phyloP scores from a whole-genome alignment of 2,888 invertebrate species.

The Polia nebulosa region DNA sequence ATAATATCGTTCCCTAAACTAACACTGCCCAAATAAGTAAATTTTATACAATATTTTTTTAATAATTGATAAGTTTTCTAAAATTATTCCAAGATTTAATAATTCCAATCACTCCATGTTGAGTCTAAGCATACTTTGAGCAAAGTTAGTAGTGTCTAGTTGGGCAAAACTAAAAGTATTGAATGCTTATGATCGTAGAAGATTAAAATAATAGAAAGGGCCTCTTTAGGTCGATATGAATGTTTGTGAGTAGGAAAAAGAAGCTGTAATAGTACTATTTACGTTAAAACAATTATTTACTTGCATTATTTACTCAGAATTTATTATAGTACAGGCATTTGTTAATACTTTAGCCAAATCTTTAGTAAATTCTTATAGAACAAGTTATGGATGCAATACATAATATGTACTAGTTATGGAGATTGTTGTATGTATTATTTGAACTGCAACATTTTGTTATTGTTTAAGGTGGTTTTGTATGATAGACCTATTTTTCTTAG shows the following conservation, averaged over 20 bases:
- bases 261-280: slow-evolving; percentile 51
- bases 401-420: slow-evolving; percentile 62
- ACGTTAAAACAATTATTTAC: slow-evolving; percentile 47
- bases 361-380: slow-evolving; percentile 76
- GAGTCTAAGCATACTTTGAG: slow-evolving; percentile 79
- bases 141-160: slow-evolving; percentile 66
- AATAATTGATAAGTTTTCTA: slow-evolving; percentile 65
- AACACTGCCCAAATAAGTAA: slow-evolving; percentile 78
- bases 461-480: slow-evolving; percentile 81
- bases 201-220: slow-evolving; percentile 53
- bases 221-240: slow-evolving; percentile 43
- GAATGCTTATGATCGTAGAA: slow-evolving; percentile 63
- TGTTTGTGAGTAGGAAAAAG: slow-evolving; percentile 55
- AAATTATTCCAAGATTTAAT: slow-evolving; percentile 73
- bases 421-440: slow-evolving; percentile 72
- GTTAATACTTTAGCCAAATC: slow-evolving; percentile 76
- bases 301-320: slow-evolving; percentile 57
- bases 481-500: slow-evolving; percentile 81
- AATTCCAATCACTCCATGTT: slow-evolving; percentile 78
- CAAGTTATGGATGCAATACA: slow-evolving; percentile 56
- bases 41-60: slow-evolving; percentile 80
- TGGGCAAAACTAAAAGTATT: slow-evolving; percentile 61
- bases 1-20: slow-evolving; percentile 71
- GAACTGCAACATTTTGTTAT: slow-evolving; percentile 72
- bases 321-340: slow-evolving; percentile 64